Percentiles rank a stretch among this genome's conserved stretches.
Evolutionary conservation across 2,888 invertebrate genomes (phyloP).

Genomic region (Diploptera punctata): DNA sequence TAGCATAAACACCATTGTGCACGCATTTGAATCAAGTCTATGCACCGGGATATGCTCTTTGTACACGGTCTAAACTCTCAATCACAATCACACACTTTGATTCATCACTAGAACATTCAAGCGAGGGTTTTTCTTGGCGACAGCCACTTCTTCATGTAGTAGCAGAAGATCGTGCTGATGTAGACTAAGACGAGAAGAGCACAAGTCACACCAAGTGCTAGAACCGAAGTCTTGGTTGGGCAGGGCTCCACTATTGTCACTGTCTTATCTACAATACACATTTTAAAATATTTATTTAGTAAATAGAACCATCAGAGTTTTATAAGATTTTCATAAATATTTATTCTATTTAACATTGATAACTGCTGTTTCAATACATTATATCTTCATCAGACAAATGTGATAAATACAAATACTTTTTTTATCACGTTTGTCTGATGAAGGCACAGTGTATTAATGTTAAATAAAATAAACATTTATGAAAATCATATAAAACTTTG

Average conservation of each 20-base stretch:
- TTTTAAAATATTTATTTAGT: no score
- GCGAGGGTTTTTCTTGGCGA: slow-evolving; percentile 82
- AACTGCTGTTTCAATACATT: no score
- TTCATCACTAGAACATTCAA: slow-evolving; percentile 51
- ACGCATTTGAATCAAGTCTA: background rate
- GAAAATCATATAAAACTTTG: no score
- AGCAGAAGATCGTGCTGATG: slow-evolving; percentile 90
- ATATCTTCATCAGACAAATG: no score
- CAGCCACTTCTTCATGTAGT: slow-evolving; percentile 93
- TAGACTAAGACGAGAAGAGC: slow-evolving; percentile 88
- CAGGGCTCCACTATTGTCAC: slow-evolving; percentile 91
- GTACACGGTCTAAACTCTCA: background rate
- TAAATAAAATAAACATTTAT: no score
- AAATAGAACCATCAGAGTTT: no score
- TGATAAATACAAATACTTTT: no score
- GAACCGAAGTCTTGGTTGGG: slow-evolving; percentile 90
- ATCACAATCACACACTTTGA: background rate
- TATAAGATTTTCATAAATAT: no score
- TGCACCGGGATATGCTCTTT: slow-evolving; percentile 1
- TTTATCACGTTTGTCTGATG: no score
- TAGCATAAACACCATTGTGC: background rate
- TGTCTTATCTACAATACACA: slow-evolving; percentile 82
- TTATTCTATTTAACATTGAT: no score
- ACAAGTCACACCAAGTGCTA: slow-evolving; percentile 89
- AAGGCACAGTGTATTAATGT: no score